Percentiles rank a stretch among this genome's conserved stretches.
These are phyloP conservation scores for Anastatus disparis DNA, from an alignment of 1,140 invertebrate genomes.

Conservation along the genomic window DNA sequence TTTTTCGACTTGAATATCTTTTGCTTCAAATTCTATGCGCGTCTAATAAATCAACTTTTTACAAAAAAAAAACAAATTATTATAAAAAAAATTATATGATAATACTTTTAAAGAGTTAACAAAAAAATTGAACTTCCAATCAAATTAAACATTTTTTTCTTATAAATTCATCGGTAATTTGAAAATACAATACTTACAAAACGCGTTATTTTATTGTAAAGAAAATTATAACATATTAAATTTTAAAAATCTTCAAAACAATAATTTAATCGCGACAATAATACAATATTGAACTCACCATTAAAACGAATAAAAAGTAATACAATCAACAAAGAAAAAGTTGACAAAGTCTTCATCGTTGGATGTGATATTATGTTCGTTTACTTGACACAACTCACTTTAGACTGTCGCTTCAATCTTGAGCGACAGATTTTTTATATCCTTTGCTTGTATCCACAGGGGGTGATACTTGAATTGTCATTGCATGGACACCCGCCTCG, in stretches of 20 bases:
- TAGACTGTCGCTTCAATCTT: background rate
- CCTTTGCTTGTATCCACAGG: background rate
- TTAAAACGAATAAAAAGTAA: background rate
- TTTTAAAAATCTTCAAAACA: background rate
- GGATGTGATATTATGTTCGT: background rate
- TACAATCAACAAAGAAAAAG: slow-evolving; percentile 5
- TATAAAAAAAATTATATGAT: too few relatives aligned
- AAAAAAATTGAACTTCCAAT: too few relatives aligned
- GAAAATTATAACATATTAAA: background rate
- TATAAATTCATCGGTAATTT: too few relatives aligned
- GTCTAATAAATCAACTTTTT: too few relatives aligned
- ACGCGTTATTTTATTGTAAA: background rate
- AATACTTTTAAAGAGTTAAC: too few relatives aligned
- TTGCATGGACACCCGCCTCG: background rate
- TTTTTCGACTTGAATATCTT: too few relatives aligned
- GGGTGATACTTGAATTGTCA: slow-evolving; percentile 22
- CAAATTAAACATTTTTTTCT: too few relatives aligned
- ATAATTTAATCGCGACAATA: background rate
- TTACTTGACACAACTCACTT: background rate
- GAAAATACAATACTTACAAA: background rate
- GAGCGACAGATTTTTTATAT: slow-evolving; percentile 12
- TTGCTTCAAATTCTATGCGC: too few relatives aligned
- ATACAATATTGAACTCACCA: slow-evolving; percentile 14
- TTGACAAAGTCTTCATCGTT: slow-evolving; percentile 9
- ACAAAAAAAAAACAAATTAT: too few relatives aligned